Base-by-base conservation (phyloP, 1,140 invertebrate genomes). In the Atta colombica region DNA sequence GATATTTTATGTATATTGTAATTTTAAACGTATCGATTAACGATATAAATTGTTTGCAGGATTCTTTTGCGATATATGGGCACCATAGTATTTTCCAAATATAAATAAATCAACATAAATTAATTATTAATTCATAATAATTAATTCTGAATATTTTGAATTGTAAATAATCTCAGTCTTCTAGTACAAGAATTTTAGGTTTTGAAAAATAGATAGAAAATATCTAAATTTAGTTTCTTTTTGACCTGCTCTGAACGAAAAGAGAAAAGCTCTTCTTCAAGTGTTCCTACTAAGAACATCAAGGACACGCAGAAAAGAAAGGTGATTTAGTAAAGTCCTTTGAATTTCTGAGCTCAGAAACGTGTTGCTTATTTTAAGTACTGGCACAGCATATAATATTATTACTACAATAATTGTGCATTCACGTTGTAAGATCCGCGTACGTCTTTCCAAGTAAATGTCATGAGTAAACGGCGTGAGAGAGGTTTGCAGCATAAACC, bases 381-480 rank as follows among this genome's bases (percentile, higher is more conserved):
- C 14, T 28, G 1, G 25, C 28, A 21, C 8, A 45, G 3, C 21
- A 16, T 28, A 18, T n/a, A 58, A 14, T 16, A 25, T 1, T 12
- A 1, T 39, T 53, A n/a, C 45, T 49, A 31, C 3, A 21, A 7
- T 39, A 28, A 74, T 21, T 12, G 21, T 14, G 16, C 31, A 21
- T 45, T 55, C 18, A 14, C n/a, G 14, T 31, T 28, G 51, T 39
- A 58, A 81, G 49, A 58, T 39, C 49, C 14, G 5, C 39, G 53
- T 60, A 58, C 16, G 10, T 75, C 12, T 51, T 31, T 63, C 69
- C 2, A n/a, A 28, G 28, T 84, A 84, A 84, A 82, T 61, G 55
- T 74, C 35, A 45, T 6, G 65, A 45, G 65, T 68, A 60, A 82
- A 75, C 45, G 53, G 31, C 35, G 55, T 74, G 69, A 75, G 80